Conservation (phyloP, 2,888 invertebrate species). For the Corbicula japonica region DNA sequence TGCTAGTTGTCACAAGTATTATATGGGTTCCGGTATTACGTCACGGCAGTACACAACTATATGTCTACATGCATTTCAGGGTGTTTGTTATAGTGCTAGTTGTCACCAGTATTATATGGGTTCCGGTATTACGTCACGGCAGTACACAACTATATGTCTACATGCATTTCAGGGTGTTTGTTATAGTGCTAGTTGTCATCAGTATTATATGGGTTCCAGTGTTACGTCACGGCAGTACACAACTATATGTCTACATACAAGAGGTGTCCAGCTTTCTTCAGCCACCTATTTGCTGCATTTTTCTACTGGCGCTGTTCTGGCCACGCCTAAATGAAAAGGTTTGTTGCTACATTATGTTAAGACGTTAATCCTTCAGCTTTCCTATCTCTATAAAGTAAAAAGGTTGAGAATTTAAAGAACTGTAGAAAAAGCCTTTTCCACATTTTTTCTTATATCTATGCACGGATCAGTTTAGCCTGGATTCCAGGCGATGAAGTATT, state of each 20-base stretch:
- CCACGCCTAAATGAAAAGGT: constrained; percentile 82
- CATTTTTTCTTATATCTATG: too few relatives aligned
- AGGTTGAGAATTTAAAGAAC: too few relatives aligned
- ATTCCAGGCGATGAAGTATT: too few relatives aligned
- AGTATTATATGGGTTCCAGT: constrained; percentile 85
- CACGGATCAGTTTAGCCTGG: too few relatives aligned
- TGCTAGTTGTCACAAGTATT: too few relatives aligned
- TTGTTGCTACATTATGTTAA: too few relatives aligned
- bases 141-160: constrained; percentile 83
- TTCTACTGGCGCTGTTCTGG: constrained; percentile 83
- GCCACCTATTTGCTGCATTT: constrained; percentile 84
- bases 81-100: constrained; percentile 81
- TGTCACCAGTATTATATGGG: constrained; percentile 82
- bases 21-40: too few relatives aligned
- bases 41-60: too few relatives aligned
- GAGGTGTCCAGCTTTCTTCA: constrained; percentile 84
- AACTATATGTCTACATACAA: constrained; percentile 84
- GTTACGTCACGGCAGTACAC: constrained; percentile 80
- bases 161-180: constrained; percentile 83
- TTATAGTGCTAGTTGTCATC: constrained; percentile 80
- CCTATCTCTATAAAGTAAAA: neutral
- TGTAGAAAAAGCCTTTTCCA: too few relatives aligned
- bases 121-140: constrained; percentile 81
- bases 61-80: too few relatives aligned
- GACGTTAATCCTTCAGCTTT: too few relatives aligned